Percentiles rank a stretch among this genome's conserved stretches.
Conservation (phyloP, 2,113 vertebrate genomes). For the Embiotoca jacksoni region DNA sequence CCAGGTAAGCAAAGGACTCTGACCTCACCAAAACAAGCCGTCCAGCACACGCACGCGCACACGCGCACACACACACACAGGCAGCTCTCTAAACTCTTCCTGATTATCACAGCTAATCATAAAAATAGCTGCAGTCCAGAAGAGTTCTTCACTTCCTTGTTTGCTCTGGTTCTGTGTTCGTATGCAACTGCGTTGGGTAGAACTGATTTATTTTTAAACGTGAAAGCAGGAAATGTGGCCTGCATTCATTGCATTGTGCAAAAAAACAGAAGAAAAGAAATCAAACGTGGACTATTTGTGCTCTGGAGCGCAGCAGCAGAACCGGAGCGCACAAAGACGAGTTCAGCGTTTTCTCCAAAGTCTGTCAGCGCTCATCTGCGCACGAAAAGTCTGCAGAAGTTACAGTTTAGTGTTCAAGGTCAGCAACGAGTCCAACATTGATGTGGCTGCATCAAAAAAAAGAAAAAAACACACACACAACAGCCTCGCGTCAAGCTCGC, state of each 20-base stretch:
- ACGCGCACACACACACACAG: slow-evolving; percentile 16
- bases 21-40: too few species aligned
- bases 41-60: slow-evolving; percentile 7
- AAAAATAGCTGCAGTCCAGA: slow-evolving; percentile 25
- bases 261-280: neutral
- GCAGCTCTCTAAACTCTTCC: neutral
- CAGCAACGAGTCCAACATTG: neutral
- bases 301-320: slow-evolving; percentile 25
- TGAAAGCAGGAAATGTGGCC: neutral
- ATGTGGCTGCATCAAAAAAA: neutral
- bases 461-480: too few species aligned
- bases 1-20: slow-evolving; percentile 57
- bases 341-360: neutral
- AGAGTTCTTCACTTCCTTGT: slow-evolving; percentile 37
- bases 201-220: neutral
- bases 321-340: neutral
- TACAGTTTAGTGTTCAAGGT: neutral
- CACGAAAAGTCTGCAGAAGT: neutral
- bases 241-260: neutral
- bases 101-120: slow-evolving; percentile 38
- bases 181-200: neutral
- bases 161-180: neutral
- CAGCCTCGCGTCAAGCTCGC: neutral
- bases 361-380: too few species aligned
- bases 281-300: neutral